A percentile compares a stretch with the other conserved stretches of the same genome.
Conservation (phyloP, 2,113 vertebrate genomes). For the Todiramphus chloris region DNA sequence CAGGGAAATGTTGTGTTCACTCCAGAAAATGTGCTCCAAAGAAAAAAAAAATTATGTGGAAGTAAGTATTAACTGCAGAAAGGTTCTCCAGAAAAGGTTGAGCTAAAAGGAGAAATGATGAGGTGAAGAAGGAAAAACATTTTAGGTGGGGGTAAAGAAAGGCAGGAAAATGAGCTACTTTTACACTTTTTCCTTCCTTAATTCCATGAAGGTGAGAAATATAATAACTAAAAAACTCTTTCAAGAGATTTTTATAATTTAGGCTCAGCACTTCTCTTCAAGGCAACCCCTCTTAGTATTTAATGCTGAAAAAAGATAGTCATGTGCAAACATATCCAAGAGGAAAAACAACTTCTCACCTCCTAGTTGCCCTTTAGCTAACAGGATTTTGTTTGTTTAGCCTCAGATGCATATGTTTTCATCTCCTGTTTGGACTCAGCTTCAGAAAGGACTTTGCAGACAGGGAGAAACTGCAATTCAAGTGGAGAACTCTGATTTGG, state of each 20-base stretch:
- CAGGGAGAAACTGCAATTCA: background rate
- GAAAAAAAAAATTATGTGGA: background rate
- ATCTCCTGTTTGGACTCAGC: background rate
- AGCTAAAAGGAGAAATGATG: background rate
- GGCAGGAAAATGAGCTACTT: background rate
- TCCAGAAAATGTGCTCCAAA: background rate
- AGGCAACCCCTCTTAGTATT: background rate
- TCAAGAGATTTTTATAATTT: background rate
- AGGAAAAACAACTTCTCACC: background rate
- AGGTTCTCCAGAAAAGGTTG: background rate
- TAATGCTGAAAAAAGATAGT: background rate
- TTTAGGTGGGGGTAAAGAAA: background rate
- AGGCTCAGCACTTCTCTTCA: background rate
- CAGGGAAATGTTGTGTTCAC: slow-evolving; percentile 4
- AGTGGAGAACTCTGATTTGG: background rate
- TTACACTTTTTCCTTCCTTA: background rate
- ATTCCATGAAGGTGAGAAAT: slow-evolving; percentile 7
- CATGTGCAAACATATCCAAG: background rate
- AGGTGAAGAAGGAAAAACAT: background rate
- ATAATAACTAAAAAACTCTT: background rate
- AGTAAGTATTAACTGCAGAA: background rate
- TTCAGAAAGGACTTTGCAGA: slow-evolving; percentile 9
- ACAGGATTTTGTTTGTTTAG: background rate
- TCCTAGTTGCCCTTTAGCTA: slow-evolving; percentile 9
- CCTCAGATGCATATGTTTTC: background rate